Evolutionary conservation across 2,113 vertebrate species (phyloP).

Genomic region (Cryptomyrus ogoouensis): DNA sequence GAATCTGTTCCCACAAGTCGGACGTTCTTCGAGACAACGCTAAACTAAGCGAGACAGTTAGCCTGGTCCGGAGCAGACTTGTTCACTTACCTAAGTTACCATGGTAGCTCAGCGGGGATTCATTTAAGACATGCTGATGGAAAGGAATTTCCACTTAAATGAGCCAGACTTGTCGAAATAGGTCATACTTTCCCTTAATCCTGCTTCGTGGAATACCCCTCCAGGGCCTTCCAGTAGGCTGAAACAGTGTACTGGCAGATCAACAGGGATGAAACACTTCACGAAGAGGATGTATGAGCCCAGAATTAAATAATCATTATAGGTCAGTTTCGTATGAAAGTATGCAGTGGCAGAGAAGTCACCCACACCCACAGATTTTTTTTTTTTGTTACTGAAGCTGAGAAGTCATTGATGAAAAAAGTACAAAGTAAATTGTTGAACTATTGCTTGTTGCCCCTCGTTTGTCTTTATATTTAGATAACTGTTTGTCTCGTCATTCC

Average conservation of each 20-base stretch:
- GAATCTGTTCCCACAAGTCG: no score
- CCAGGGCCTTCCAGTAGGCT: constrained; percentile 20
- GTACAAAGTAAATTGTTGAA: background rate
- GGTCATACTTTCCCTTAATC: no score
- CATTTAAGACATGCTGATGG: no score
- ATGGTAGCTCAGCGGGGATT: no score
- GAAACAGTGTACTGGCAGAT: constrained; percentile 29
- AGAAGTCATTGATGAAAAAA: background rate
- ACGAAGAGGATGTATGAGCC: constrained; percentile 23
- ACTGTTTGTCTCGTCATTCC: background rate
- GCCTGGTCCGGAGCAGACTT: no score
- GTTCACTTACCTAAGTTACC: no score
- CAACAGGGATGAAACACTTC: constrained; percentile 36
- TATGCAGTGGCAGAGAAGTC: background rate
- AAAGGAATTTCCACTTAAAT: no score
- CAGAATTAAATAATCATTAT: constrained; percentile 17
- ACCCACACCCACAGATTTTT: background rate
- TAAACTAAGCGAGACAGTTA: no score
- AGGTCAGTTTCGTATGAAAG: background rate
- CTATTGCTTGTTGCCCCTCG: background rate
- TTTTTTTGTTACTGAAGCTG: background rate
- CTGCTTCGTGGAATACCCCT: no score
- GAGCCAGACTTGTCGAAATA: no score
- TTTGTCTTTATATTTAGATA: background rate
- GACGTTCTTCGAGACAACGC: no score